Conservation (phyloP, 2,797 vertebrate genomes). For the Macrochelys suwanniensis region DNA sequence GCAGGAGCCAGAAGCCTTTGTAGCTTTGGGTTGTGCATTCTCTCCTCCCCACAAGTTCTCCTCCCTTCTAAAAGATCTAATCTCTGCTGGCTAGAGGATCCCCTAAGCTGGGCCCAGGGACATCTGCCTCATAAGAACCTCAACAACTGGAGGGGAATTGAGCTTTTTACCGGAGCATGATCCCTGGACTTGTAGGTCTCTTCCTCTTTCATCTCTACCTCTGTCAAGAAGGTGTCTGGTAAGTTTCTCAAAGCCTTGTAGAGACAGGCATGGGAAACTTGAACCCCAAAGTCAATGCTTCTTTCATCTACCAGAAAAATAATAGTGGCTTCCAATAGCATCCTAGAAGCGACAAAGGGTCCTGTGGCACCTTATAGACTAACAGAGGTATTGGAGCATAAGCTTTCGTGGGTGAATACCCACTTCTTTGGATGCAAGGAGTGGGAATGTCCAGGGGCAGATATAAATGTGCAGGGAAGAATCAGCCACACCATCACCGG, state of each 20-base stretch:
- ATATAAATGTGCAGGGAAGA: too few species aligned
- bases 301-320: neutral
- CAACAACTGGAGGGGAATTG: neutral
- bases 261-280: accelerated
- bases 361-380: too few species aligned
- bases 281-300: neutral
- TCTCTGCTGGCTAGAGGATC: neutral
- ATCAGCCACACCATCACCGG: too few species aligned
- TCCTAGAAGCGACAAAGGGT: neutral
- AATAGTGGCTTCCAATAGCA: neutral
- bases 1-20: neutral
- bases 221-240: neutral
- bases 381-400: too few species aligned
- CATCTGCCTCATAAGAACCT: neutral
- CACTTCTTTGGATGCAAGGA: too few species aligned
- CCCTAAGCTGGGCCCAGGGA: neutral
- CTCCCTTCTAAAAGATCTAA: accelerated
- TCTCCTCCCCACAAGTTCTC: neutral
- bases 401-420: too few species aligned
- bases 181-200: neutral
- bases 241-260: neutral
- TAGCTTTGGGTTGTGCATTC: neutral
- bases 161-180: neutral
- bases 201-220: neutral
- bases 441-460: too few species aligned